Evolutionary conservation across 2,797 vertebrate genomes (phyloP), one percentile per base, ranked within the genome.

Genomic region (Anguilla pacifica): DNA sequence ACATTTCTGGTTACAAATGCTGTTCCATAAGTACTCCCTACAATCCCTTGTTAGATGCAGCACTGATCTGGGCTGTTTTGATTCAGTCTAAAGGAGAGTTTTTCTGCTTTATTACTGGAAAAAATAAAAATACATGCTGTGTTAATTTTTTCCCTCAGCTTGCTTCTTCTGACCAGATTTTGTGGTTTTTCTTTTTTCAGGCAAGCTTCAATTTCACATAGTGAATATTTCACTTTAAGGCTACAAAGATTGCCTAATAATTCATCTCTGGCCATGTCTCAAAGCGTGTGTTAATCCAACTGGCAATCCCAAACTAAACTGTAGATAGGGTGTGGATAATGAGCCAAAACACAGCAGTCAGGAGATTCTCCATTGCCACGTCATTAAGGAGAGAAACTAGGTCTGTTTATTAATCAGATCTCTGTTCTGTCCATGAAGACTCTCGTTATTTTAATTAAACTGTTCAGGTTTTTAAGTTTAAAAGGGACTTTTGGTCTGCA

Each of bases 241-340:
- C 92, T 88, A 91, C 90, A 86, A 91, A 86, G 91, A 94, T 94
- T 90, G 92, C 92, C 92, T 87, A 92, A 88, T 92, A 93, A 94
- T 93, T 94, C 90, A 91, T 94, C 92, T 92, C 89, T 70, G 90
- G 90, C 91, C 90, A 92, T 89, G 91, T 90, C 91, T 90, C 91
- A 89, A 67, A 86, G 91, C 88, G 90, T 92, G 93, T 91, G 92
- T 92, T 95, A 95, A 96, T 94, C 92, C 94, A 93, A 89, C 91
- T 88, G 91, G 89, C 92, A 89, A 91, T 89, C 81, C 91, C 90
- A 90, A 93, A 92, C 92, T 92, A 92, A 92, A 94, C 93, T 94
- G 93, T 93, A 94, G 95, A 95, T 94, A 94, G 91, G 93, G 90
- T 86, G 89, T 90, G 89, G 91, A 91, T 89, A 89, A 22, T 87